phyloP scores from a whole-genome alignment of 2,113 vertebrate species.

The Pitta sordida region DNA sequence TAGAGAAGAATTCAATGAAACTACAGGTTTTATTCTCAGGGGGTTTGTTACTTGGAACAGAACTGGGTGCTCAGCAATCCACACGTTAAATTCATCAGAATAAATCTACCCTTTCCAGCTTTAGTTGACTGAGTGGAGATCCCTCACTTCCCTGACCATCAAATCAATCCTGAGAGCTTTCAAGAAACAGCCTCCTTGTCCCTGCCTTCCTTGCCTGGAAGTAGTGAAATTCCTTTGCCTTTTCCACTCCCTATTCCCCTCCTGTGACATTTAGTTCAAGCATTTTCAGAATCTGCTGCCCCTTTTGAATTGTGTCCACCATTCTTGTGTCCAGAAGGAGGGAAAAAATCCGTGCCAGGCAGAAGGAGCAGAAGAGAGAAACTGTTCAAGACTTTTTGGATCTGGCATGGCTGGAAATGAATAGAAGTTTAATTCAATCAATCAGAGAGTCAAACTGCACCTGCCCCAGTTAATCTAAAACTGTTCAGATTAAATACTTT shows the following conservation, averaged over 20 bases:
- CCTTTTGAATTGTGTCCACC: not conserved
- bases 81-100: not conserved
- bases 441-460: constrained; percentile 36
- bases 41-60: not conserved
- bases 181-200: not conserved
- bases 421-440: constrained; percentile 33
- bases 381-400: not conserved
- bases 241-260: not conserved
- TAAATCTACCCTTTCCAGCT: not conserved
- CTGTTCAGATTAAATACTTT: constrained; percentile 39
- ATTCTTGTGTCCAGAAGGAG: not conserved
- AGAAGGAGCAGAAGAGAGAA: not conserved
- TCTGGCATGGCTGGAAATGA: constrained; percentile 11
- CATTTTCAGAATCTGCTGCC: not conserved
- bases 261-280: not conserved
- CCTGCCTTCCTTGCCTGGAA: not conserved
- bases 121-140: not conserved
- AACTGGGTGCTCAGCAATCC: not conserved
- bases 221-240: not conserved
- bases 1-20: not conserved
- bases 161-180: not conserved
- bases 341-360: not conserved
- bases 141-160: not conserved
- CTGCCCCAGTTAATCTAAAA: constrained; percentile 32
- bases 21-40: not conserved